Evolutionary conservation across 2,113 vertebrate genomes (phyloP), one percentile per base, ranked within the genome.

Genomic region (Platysternon megacephalum): DNA sequence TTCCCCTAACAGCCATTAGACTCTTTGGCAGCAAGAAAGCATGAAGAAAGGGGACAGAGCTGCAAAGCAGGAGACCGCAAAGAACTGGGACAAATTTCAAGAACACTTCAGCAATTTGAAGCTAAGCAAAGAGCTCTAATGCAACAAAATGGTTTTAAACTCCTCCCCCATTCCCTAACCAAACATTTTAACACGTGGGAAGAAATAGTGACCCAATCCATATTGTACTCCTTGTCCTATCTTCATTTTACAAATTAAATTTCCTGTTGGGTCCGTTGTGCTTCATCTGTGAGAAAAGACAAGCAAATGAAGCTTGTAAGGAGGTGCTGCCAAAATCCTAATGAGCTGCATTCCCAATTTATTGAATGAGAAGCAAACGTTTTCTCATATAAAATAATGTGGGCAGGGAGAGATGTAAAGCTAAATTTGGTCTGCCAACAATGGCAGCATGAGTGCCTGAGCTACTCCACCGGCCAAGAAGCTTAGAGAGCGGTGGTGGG

Each of bases 341-440:
- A 96, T 53, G 89, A 97, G 95, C 93, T 88, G 51, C 28, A 53
- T 92, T 94, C 91, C 80, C 93, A 87, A 55, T 42, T 76, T 93
- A 65, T 87, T 89, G 80, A 92, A 86, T 82, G 80, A 82, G 49
- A 32, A 93, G 52, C 0, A 4, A 85, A 51, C 92, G 83, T 87
- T 91, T 96, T 96, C 51, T 81, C 89, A 86, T 1, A 19, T 78
- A 79, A 91, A 94, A 53, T 21, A 44, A 55, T 39, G 78, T 21
- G 4, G 19, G 53, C 86, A 78, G 52, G 82, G 82, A 58, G 74
- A 2, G 2, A 1, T 0, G 2, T 28, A 42, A 39, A 29, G 51
- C n/a, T 82, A 53, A 10, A 9, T 42, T 56, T 39, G 26, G 16
- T 22, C 32, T 22, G 21, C 49, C 79, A 88, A 53, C 44, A 86